Evolutionary conservation across 2,888 invertebrate genomes (phyloP).

Genomic region (Onthophagus sagittarius): DNA sequence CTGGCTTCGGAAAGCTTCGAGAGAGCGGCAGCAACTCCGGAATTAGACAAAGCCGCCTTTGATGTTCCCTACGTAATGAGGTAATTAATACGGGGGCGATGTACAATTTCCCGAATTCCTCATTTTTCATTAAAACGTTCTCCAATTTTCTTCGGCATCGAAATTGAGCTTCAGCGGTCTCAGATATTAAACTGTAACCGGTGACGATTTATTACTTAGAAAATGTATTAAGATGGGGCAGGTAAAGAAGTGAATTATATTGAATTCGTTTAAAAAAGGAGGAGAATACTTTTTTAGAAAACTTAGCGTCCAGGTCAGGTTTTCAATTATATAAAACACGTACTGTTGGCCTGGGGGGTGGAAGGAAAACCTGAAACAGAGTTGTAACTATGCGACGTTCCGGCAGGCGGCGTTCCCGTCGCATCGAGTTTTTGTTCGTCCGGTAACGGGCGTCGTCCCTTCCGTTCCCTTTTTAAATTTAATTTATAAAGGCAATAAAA

Average conservation of each 20-base stretch:
- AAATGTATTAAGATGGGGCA: neutral
- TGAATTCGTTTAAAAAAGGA: neutral
- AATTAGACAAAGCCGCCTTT: neutral
- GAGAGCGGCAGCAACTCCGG: neutral
- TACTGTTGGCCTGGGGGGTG: slow-evolving; percentile 1
- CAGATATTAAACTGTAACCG: neutral
- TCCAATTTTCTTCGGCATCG: neutral
- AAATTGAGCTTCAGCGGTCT: neutral
- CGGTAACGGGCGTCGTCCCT: slow-evolving; percentile 8
- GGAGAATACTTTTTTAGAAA: neutral
- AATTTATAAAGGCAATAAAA: slow-evolving; percentile 25
- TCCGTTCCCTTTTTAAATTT: slow-evolving; percentile 26
- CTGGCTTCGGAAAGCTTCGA: neutral
- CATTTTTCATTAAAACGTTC: neutral
- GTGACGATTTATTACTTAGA: neutral
- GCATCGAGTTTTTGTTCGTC: neutral
- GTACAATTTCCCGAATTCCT: neutral
- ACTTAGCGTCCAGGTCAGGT: slow-evolving; percentile 24
- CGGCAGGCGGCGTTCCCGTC: neutral
- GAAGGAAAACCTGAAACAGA: slow-evolving; percentile 18
- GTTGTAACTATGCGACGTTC: slow-evolving; percentile 19
- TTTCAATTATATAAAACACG: slow-evolving; percentile 26
- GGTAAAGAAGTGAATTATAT: neutral
- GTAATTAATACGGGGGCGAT: neutral
- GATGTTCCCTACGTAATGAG: neutral